Base-by-base conservation (phyloP, 2,888 invertebrate genomes). In the Spisula solida region DNA sequence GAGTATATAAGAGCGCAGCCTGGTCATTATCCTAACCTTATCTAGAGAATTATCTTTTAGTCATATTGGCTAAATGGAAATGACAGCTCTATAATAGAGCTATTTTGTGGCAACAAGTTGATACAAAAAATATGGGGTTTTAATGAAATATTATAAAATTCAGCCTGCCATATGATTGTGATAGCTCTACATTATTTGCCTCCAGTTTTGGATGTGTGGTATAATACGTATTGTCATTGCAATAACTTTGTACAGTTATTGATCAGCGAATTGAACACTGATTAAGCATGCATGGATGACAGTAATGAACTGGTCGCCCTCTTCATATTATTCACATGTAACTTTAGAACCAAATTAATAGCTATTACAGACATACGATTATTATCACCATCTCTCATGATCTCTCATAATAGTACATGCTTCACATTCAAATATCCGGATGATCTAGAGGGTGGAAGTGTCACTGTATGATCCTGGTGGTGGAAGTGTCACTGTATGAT, bases 1-100 rank as follows among this genome's bases (percentile, higher is more conserved):
- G 85, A 80, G 80, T 85, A 80, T 83, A 82, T 83, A 82, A 47
- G 83, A 88, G 87, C 83, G 80, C 83, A 83, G 87, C 79, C 87
- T 83, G 83, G 81, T 79, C 55, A 79, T 55, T 55, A 78, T 48
- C 55, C 55, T 12, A 31, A 78, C 78, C 56, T n/a, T 85, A 85
- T 85, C 85, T 8, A 56, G 56, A 70, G 51, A 78, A 87, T 79
- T 75, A 87, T 87, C 70, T 78, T 78, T 34, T 41, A 34, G 86
- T n/a, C 75, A 31, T 75, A 75, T 82, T 51, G 25, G n/a, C 75
- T 87, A 82, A 86, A 82, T 87, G 82, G 82, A 87, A 82, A 75
- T 87, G 87, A 82, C 87, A 87, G 87, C 25, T 78, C 66, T 56
- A 87, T 82, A 55, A 87, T 79, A 25, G 34, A 51, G 41, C n/a